Conservation (phyloP, 2,888 invertebrate genomes). For the Leptogaster cylindrica region DNA sequence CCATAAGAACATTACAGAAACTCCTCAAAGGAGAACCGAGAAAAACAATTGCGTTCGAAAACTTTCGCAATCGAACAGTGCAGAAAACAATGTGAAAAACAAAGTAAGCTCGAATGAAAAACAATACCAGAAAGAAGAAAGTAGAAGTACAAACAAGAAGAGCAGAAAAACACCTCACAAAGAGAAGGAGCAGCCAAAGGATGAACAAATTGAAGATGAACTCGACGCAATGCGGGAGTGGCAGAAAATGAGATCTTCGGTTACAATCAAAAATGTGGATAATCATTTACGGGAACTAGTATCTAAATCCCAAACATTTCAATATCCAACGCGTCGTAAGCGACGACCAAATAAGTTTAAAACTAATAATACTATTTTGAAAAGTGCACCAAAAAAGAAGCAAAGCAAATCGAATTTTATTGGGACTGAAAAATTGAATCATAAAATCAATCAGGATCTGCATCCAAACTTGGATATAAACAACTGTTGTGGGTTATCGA, state of each 20-base stretch:
- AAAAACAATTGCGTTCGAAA: slow-evolving; percentile 41
- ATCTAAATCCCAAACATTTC: slow-evolving; percentile 48
- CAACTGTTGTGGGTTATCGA: too few species aligned
- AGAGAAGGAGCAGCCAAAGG: slow-evolving; percentile 16
- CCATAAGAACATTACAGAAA: slow-evolving; percentile 40
- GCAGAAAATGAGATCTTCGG: slow-evolving; percentile 52
- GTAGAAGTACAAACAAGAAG: not conserved
- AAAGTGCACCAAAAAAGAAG: not conserved
- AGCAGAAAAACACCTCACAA: slow-evolving; percentile 33
- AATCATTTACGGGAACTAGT: slow-evolving; percentile 57
- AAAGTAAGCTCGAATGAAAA: too few species aligned
- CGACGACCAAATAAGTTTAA: not conserved
- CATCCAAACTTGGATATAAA: too few species aligned
- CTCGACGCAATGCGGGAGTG: slow-evolving; percentile 53
- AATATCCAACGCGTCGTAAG: slow-evolving; percentile 43
- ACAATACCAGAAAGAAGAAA: too few species aligned
- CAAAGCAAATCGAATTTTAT: not conserved
- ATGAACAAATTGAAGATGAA: slow-evolving; percentile 15
- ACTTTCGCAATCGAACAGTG: slow-evolving; percentile 45
- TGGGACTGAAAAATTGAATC: too few species aligned
- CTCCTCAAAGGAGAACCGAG: slow-evolving; percentile 47
- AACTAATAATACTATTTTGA: not conserved
- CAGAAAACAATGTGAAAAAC: slow-evolving; percentile 39
- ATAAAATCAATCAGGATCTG: too few species aligned
- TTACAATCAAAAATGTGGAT: slow-evolving; percentile 53